Evolutionary conservation across 2,797 vertebrate species (phyloP).

Genomic region (Macropodus opercularis): DNA sequence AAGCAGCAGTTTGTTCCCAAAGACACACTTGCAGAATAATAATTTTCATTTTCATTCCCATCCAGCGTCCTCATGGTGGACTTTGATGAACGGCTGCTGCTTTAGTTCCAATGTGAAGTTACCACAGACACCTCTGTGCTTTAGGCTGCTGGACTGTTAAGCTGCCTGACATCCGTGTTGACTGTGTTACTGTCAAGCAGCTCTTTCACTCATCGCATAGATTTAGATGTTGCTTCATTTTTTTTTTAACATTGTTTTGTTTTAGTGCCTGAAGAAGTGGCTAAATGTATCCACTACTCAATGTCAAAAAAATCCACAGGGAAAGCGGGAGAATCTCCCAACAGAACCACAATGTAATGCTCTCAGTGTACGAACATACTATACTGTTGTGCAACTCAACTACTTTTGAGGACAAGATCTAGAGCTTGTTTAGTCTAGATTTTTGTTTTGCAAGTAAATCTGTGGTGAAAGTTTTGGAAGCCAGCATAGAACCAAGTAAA

Average conservation of each 20-base stretch:
- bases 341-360: not conserved
- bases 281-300: not conserved
- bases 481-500: not conserved
- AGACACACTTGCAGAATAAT: not conserved
- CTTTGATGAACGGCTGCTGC: conserved; percentile 3
- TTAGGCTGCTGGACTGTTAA: not conserved
- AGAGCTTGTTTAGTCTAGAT: no score
- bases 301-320: not conserved
- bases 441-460: not conserved
- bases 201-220: no score
- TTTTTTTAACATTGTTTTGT: not conserved
- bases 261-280: not conserved
- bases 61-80: not conserved
- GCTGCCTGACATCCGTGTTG: conserved; percentile 3
- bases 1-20: not conserved
- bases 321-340: not conserved
- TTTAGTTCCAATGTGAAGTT: conserved; percentile 22
- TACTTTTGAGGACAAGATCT: not conserved
- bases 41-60: not conserved
- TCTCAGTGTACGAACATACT: no score
- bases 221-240: not conserved
- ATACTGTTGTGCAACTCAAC: not conserved
- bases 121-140: conserved; percentile 16
- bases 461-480: conserved; percentile 1
- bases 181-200: conserved; percentile 14